Evolutionary conservation across 1,140 invertebrate genomes (phyloP).

Genomic region (Plutomurus gul): DNA sequence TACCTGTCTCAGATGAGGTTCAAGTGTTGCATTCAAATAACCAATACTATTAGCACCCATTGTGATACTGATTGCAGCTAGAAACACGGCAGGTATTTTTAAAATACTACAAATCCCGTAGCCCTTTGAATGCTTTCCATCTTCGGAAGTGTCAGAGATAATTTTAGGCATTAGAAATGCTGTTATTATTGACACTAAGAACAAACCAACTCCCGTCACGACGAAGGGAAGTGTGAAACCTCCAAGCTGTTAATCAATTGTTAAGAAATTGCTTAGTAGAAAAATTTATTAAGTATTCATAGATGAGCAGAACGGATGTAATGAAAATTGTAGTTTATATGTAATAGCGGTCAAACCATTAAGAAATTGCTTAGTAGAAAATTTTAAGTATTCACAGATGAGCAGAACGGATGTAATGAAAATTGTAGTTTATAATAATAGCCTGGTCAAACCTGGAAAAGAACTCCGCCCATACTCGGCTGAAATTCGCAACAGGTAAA

Average conservation of each 20-base stretch:
- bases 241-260: constrained; percentile 63
- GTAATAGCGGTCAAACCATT: too few relatives aligned
- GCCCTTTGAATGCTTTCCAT: constrained; percentile 59
- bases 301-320: too few relatives aligned
- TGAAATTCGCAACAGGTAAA: background rate
- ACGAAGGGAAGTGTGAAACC: constrained; percentile 87
- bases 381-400: too few relatives aligned
- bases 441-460: background rate
- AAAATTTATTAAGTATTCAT: too few relatives aligned
- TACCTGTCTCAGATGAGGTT: constrained; percentile 76
- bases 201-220: constrained; percentile 57
- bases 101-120: constrained; percentile 68
- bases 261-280: too few relatives aligned
- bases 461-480: background rate
- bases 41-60: constrained; percentile 78
- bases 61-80: constrained; percentile 71
- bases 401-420: too few relatives aligned
- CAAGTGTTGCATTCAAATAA: constrained; percentile 78
- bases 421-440: too few relatives aligned
- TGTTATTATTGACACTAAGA: constrained; percentile 22
- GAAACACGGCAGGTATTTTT: constrained; percentile 70
- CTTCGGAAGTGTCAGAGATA: background rate
- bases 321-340: too few relatives aligned
- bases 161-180: constrained; percentile 35
- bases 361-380: too few relatives aligned